A percentile compares a stretch with the other conserved stretches of the same genome.
Conservation (phyloP, 2,888 invertebrate species). For the Thysanoteuthis rhombus region DNA sequence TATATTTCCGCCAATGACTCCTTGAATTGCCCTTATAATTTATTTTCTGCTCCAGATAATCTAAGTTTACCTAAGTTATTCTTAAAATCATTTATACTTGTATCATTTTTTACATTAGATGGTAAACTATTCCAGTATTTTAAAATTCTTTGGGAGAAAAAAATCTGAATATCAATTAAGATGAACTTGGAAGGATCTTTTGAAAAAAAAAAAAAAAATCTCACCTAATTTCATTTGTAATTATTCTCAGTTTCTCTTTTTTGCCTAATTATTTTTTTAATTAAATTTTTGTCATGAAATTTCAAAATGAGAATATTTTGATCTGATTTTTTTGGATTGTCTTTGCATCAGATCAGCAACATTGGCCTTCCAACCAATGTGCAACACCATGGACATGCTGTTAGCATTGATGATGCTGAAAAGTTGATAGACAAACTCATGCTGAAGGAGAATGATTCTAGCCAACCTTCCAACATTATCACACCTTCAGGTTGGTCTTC, state of each 20-base stretch:
- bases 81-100: too few relatives aligned
- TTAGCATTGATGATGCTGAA: slow-evolving; percentile 61
- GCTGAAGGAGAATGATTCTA: slow-evolving; percentile 13
- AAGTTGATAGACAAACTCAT: slow-evolving; percentile 61
- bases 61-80: too few relatives aligned
- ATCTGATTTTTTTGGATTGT: not conserved
- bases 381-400: slow-evolving; percentile 61
- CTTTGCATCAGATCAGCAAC: slow-evolving; percentile 45
- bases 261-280: not conserved
- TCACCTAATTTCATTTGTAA: not conserved
- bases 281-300: not conserved
- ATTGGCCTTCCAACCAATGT: slow-evolving; percentile 66
- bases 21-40: too few relatives aligned
- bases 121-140: too few relatives aligned
- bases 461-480: not conserved
- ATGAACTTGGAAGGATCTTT: too few relatives aligned
- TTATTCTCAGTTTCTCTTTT: not conserved
- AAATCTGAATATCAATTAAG: too few relatives aligned
- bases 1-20: too few relatives aligned
- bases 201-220: too few relatives aligned
- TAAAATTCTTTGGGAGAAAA: too few relatives aligned
- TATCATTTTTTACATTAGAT: too few relatives aligned
- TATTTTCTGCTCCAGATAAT: too few relatives aligned
- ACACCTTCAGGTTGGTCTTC: not conserved
- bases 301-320: not conserved